These are phyloP conservation scores for Alethe diademata DNA, from an alignment of 2,113 vertebrate species.

Conservation along the genomic window DNA sequence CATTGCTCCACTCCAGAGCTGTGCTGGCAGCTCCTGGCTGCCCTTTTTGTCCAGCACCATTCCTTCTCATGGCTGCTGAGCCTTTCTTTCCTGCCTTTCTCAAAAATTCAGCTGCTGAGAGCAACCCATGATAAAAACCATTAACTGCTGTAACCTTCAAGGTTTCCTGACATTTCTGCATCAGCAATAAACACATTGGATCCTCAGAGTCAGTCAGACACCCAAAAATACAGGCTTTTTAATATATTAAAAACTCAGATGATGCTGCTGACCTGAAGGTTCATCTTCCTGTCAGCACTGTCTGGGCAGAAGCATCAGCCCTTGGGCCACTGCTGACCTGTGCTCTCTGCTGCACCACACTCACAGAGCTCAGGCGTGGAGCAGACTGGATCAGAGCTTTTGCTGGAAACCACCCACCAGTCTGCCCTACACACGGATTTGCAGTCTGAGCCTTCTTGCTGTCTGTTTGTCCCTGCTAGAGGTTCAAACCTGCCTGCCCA, in stretches of 20 bases:
- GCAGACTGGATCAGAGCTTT: not conserved
- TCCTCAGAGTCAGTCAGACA: not conserved
- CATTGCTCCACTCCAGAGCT: fast-evolving
- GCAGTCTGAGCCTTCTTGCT: not conserved
- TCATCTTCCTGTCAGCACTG: not conserved
- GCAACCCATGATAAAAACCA: not conserved
- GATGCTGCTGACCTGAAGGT: not conserved
- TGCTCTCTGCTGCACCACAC: not conserved
- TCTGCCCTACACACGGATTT: not conserved
- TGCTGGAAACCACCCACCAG: not conserved
- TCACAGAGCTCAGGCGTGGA: not conserved
- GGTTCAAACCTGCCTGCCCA: not conserved
- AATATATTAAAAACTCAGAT: not conserved
- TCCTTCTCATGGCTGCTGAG: not conserved
- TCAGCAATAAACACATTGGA: not conserved
- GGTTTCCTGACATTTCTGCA: not conserved
- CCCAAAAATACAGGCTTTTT: not conserved
- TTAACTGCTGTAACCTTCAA: not conserved
- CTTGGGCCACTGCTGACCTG: not conserved
- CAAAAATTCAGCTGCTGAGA: not conserved
- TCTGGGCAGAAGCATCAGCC: not conserved
- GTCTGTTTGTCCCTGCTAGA: not conserved
- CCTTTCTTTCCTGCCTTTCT: not conserved
- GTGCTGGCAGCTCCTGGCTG: not conserved
- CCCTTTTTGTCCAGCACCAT: not conserved